Evolutionary conservation across 2,113 vertebrate genomes (phyloP).

Genomic region (Ascaphus truei): DNA sequence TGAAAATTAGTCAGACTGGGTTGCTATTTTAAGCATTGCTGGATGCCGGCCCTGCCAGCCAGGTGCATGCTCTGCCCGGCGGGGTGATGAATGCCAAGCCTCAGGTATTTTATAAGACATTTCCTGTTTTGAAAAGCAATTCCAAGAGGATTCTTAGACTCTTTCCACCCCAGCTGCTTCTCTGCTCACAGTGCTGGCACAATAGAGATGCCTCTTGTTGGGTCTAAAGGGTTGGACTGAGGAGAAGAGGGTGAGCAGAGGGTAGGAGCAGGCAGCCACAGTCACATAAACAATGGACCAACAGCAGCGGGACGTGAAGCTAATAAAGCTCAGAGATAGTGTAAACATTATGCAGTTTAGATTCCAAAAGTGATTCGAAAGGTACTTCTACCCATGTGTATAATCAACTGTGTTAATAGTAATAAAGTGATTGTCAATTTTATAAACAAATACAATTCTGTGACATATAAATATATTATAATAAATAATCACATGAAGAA

Average conservation of each 20-base stretch:
- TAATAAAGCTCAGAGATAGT: not conserved
- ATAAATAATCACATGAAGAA: no score
- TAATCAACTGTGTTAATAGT: no score
- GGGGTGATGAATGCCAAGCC: constrained; percentile 60
- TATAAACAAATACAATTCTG: no score
- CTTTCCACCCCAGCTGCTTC: constrained; percentile 23
- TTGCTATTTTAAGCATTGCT: not conserved
- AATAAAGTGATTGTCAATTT: no score
- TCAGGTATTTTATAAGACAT: constrained; percentile 73
- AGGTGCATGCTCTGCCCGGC: constrained; percentile 64
- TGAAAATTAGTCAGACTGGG: no score
- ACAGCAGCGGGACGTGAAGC: not conserved
- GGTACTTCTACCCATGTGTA: no score
- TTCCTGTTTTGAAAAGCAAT: constrained; percentile 74
- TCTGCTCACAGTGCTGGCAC: constrained; percentile 1
- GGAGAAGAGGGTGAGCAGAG: no score
- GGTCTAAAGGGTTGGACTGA: no score
- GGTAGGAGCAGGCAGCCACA: not conserved
- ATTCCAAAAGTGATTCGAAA: no score
- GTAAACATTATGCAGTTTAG: no score
- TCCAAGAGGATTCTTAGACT: constrained; percentile 51
- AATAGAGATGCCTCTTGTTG: no score
- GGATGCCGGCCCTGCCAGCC: constrained; percentile 61
- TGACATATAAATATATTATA: no score
- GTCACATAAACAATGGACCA: not conserved